Conservation (phyloP, 2,113 vertebrate species). For the Setophaga petechia region DNA sequence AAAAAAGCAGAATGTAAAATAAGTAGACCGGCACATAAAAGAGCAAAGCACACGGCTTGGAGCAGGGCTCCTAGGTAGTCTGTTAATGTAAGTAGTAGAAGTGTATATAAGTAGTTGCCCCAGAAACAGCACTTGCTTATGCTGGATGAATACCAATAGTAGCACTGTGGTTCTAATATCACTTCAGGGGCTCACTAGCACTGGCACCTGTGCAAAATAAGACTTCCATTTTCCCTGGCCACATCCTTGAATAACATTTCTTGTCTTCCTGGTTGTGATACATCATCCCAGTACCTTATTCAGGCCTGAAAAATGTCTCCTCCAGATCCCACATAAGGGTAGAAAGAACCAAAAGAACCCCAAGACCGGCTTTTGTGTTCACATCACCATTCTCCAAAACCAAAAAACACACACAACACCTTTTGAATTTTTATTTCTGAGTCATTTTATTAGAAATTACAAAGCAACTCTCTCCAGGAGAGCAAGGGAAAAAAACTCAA, state of each 20-base stretch:
- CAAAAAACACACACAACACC: neutral
- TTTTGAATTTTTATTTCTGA: neutral
- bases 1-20: neutral
- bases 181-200: neutral
- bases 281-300: neutral
- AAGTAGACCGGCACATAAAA: neutral
- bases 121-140: neutral
- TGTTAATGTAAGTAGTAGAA: neutral
- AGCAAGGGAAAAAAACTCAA: neutral
- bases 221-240: neutral
- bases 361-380: rapidly evolving
- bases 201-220: neutral
- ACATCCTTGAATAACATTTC: neutral
- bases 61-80: neutral
- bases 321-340: rapidly evolving
- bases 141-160: neutral
- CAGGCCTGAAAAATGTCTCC: neutral
- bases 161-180: neutral
- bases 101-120: neutral
- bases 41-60: neutral
- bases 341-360: neutral
- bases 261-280: neutral
- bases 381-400: neutral
- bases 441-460: neutral
- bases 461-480: conserved; percentile 33